Percentiles rank a stretch among this genome's conserved stretches.
Evolutionary conservation across 2,113 vertebrate genomes (phyloP).

Genomic region (Regulus satrapa): DNA sequence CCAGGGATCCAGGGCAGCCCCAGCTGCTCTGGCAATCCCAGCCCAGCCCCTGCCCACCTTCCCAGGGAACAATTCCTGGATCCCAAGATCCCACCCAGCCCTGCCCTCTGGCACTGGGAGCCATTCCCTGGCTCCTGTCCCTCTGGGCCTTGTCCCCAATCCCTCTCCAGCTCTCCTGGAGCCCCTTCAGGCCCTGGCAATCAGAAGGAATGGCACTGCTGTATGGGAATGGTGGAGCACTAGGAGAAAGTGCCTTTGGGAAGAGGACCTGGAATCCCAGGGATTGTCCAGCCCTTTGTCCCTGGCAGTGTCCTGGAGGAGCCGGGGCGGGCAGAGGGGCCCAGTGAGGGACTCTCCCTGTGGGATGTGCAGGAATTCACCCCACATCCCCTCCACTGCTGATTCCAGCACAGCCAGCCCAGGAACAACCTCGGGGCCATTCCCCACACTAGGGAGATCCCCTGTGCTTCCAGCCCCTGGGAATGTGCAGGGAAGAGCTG

Average conservation of each 20-base stretch:
- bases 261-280: neutral
- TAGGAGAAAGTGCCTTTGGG: neutral
- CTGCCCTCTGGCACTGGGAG: neutral
- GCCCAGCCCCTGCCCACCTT: neutral
- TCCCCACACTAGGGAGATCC: fast-evolving
- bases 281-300: neutral
- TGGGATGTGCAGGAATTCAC: neutral
- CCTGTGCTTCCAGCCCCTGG: neutral
- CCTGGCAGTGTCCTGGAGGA: neutral
- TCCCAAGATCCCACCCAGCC: neutral
- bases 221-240: neutral
- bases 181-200: neutral
- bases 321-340: neutral
- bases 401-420: neutral
- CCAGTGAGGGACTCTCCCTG: fast-evolving
- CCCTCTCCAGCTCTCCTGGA: neutral
- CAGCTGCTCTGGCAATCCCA: neutral
- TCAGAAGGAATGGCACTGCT: neutral
- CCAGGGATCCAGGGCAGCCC: neutral
- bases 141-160: neutral
- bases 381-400: fast-evolving
- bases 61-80: neutral
- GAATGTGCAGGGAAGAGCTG: neutral
- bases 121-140: neutral
- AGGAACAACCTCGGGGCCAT: neutral